Evolutionary conservation across 2,797 vertebrate species (phyloP).

Genomic region (Benthosema pterotum): DNA sequence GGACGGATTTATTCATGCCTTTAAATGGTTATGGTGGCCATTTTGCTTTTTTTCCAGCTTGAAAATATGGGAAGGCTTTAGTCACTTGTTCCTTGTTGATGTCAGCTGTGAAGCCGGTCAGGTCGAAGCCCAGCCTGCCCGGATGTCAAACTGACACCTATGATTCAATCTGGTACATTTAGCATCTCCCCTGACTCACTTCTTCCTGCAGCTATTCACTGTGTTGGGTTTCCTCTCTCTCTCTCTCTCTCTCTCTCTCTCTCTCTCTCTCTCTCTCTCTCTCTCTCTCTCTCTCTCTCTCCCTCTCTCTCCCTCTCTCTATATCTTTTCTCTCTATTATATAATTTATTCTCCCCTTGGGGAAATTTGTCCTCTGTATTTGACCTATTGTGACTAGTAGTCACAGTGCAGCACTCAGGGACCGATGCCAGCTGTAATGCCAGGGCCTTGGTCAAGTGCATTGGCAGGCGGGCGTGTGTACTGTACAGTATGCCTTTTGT

Average conservation of each 20-base stretch:
- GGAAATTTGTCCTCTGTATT: too few relatives aligned
- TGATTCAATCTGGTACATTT: constrained; percentile 46
- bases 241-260: neutral
- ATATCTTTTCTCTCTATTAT: too few relatives aligned
- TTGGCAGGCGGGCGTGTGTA: too few relatives aligned
- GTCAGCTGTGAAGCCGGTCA: constrained; percentile 54
- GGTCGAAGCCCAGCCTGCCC: constrained; percentile 29
- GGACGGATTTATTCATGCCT: constrained; percentile 44
- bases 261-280: too few relatives aligned
- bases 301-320: too few relatives aligned
- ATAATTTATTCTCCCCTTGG: too few relatives aligned
- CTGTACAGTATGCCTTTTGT: too few relatives aligned
- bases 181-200: constrained; percentile 34
- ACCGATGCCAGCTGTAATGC: too few relatives aligned
- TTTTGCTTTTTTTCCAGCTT: constrained; percentile 53
- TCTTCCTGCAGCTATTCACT: constrained; percentile 25
- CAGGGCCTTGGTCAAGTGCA: too few relatives aligned
- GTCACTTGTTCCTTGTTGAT: constrained; percentile 66
- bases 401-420: too few relatives aligned
- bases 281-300: too few relatives aligned
- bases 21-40: constrained; percentile 21
- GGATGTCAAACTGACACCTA: constrained; percentile 20
- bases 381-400: too few relatives aligned
- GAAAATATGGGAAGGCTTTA: constrained; percentile 50
- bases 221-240: constrained; percentile 37